Evolutionary conservation across 2,113 vertebrate species (phyloP).

Genomic region (Eretmodus cyanostictus): DNA sequence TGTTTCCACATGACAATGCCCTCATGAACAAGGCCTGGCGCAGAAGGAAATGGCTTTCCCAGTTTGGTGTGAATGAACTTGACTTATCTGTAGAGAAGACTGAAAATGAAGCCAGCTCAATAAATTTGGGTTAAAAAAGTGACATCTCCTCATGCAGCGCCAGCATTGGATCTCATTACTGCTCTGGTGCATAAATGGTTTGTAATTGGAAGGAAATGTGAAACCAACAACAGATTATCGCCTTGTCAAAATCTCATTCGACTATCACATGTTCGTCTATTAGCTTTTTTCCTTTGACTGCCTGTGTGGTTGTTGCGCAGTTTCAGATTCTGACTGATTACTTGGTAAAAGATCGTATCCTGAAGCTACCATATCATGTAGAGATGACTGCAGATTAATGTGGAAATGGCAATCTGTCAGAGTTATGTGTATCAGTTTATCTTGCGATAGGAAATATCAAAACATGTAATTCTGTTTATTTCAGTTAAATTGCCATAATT

Average conservation of each 20-base stretch:
- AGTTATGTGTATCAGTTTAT: not conserved
- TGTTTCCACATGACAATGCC: not conserved
- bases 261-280: not conserved
- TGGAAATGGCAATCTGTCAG: not conserved
- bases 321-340: not conserved
- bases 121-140: not conserved
- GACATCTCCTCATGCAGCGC: not conserved
- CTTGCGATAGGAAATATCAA: not conserved
- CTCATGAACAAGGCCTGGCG: not conserved
- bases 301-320: not conserved
- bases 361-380: not conserved
- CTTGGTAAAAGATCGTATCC: not conserved
- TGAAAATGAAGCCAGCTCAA: not conserved
- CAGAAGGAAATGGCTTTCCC: not conserved
- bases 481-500: not conserved
- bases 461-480: not conserved
- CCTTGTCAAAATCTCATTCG: not conserved
- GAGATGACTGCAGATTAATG: not conserved
- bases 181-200: not conserved
- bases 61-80: not conserved
- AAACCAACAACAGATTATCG: not conserved
- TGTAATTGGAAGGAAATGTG: not conserved
- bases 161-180: not conserved
- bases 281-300: not conserved
- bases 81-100: not conserved